A percentile compares a stretch with the other conserved stretches of the same genome.
Evolutionary conservation across 2,888 invertebrate genomes (phyloP).

Genomic region (Hirtodrosophila histrioides): DNA sequence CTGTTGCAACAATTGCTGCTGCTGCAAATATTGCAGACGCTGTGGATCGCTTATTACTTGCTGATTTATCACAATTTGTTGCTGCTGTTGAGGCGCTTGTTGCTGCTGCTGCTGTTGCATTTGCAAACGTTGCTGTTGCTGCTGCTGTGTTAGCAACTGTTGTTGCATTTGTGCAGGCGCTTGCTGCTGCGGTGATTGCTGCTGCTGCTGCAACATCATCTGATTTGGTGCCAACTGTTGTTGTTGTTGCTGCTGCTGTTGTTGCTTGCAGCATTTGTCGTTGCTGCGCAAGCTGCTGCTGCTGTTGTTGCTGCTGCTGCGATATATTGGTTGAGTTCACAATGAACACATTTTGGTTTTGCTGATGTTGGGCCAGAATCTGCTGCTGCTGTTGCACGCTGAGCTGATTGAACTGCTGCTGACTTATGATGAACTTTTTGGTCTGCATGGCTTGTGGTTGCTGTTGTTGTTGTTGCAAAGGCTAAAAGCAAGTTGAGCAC

Average conservation of each 20-base stretch:
- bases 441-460: slow-evolving; percentile 67
- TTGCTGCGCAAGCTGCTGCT: slow-evolving; percentile 73
- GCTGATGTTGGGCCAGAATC: slow-evolving; percentile 84
- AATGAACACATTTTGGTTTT: slow-evolving; percentile 84
- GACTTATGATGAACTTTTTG: slow-evolving; percentile 85
- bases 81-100: slow-evolving; percentile 74
- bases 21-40: slow-evolving; percentile 81
- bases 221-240: slow-evolving; percentile 70
- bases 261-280: slow-evolving; percentile 59
- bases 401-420: slow-evolving; percentile 88
- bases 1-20: slow-evolving; percentile 79
- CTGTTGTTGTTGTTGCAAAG: slow-evolving; percentile 62
- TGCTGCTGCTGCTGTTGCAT: slow-evolving; percentile 80
- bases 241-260: slow-evolving; percentile 71
- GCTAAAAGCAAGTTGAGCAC: slow-evolving; percentile 17
- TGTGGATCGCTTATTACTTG: slow-evolving; percentile 83
- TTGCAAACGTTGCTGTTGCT: slow-evolving; percentile 66
- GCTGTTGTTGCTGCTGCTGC: slow-evolving; percentile 77
- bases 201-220: slow-evolving; percentile 64
- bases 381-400: slow-evolving; percentile 86
- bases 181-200: slow-evolving; percentile 65
- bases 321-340: slow-evolving; percentile 82
- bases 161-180: slow-evolving; percentile 60
- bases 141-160: slow-evolving; percentile 71
- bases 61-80: slow-evolving; percentile 83